Evolutionary conservation across 2,797 vertebrate species (phyloP).

Genomic region (Tinamus major): DNA sequence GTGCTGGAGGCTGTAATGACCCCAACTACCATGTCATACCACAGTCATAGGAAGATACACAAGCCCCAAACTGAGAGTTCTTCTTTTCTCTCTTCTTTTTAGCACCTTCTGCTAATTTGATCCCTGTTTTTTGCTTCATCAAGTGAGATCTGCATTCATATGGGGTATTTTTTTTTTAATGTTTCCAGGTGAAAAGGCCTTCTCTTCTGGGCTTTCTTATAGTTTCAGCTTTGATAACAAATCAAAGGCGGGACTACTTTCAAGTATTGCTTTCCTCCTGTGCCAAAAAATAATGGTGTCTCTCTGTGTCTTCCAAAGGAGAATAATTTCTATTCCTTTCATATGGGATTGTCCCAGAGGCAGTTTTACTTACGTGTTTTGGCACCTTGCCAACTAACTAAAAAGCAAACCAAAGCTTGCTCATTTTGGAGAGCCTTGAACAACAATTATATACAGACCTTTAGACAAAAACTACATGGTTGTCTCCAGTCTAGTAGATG

Average conservation of each 20-base stretch:
- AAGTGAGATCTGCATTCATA: not conserved
- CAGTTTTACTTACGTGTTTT: constrained; percentile 53
- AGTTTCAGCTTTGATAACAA: constrained; percentile 60
- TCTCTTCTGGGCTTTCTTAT: constrained; percentile 24
- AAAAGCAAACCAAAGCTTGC: constrained; percentile 38
- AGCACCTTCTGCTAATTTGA: not conserved
- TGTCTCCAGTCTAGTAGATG: constrained; percentile 1
- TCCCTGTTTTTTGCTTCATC: constrained; percentile 1
- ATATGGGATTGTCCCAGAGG: constrained; percentile 42
- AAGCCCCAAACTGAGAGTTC: rapidly evolving
- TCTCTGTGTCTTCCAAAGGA: constrained; percentile 31
- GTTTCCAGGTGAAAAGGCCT: constrained; percentile 5
- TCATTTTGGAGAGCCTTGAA: constrained; percentile 51
- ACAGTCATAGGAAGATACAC: not conserved
- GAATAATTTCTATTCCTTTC: constrained; percentile 36
- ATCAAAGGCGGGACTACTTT: constrained; percentile 66
- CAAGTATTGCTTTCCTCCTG: constrained; percentile 55
- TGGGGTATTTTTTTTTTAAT: not conserved
- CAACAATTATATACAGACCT: constrained; percentile 30
- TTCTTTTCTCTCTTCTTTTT: not conserved
- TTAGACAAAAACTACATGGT: constrained; percentile 30
- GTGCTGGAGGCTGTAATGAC: not conserved
- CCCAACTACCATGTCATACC: not conserved
- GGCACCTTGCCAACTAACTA: constrained; percentile 55
- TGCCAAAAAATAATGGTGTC: constrained; percentile 64